These are phyloP conservation scores for Lomographa bimaculata DNA, from an alignment of 2,888 invertebrate species.

Conservation along the genomic window DNA sequence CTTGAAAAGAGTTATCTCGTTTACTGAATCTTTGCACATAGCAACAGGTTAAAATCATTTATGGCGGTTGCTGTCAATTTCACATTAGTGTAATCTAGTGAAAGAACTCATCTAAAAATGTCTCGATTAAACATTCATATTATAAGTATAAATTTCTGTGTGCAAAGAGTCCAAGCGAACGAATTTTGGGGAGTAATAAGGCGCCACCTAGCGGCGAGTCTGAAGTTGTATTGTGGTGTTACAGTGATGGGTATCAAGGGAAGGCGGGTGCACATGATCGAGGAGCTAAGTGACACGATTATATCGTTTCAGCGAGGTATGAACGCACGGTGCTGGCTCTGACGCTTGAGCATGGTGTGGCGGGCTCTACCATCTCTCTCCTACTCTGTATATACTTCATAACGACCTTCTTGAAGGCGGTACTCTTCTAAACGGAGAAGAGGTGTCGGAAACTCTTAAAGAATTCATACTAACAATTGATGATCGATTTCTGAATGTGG, in stretches of 20 bases:
- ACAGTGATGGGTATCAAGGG: slow-evolving; percentile 99
- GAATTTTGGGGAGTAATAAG: slow-evolving; percentile 16
- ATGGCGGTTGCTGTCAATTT: too few relatives aligned
- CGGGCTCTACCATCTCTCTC: slow-evolving; percentile 49
- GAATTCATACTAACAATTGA: too few relatives aligned
- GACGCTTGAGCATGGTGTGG: slow-evolving; percentile 72
- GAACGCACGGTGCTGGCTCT: slow-evolving; percentile 67
- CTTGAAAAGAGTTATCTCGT: too few relatives aligned
- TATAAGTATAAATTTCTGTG: too few relatives aligned
- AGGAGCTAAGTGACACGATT: slow-evolving; percentile 98
- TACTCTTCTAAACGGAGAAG: too few relatives aligned
- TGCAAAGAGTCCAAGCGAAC: slow-evolving; percentile 4
- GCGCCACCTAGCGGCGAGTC: slow-evolving; percentile 37
- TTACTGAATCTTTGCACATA: slow-evolving; percentile 3
- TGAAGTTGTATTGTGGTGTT: slow-evolving; percentile 79
- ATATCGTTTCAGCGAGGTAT: slow-evolving; percentile 99
- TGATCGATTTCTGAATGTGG: too few relatives aligned
- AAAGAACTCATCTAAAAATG: too few relatives aligned
- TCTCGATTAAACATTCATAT: too few relatives aligned
- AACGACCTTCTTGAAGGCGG: too few relatives aligned
- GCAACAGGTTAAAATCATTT: too few relatives aligned
- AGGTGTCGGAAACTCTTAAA: too few relatives aligned
- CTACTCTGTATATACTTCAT: slow-evolving; percentile 20
- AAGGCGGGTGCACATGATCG: slow-evolving; percentile 98
- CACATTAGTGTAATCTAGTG: too few relatives aligned